Evolutionary conservation across 2,113 vertebrate species (phyloP).

Genomic region (Euleptes europaea): DNA sequence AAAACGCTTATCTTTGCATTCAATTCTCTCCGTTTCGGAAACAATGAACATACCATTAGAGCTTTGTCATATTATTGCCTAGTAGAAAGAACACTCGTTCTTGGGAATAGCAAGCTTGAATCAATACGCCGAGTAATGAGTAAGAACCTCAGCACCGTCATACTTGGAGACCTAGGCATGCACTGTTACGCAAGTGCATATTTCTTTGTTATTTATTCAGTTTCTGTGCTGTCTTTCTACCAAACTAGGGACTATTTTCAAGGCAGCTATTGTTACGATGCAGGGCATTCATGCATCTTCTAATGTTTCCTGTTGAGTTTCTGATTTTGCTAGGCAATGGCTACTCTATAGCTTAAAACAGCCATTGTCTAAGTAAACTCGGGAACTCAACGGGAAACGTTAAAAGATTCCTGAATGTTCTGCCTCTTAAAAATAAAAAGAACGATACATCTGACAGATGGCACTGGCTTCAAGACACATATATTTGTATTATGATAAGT

Average conservation of each 20-base stretch:
- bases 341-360: not conserved
- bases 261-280: not conserved
- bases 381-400: not conserved
- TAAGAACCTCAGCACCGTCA: not conserved
- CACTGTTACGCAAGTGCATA: not conserved
- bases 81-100: not conserved
- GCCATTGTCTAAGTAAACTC: not conserved
- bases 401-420: not conserved
- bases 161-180: not conserved
- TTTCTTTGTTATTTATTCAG: not conserved
- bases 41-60: conserved; percentile 10
- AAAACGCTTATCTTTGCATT: conserved; percentile 4
- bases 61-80: not conserved
- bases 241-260: not conserved
- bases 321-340: no score
- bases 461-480: not conserved
- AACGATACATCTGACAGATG: not conserved
- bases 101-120: not conserved
- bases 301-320: no score
- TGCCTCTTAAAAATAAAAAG: not conserved
- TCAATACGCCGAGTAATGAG: not conserved
- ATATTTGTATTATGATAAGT: not conserved
- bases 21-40: not conserved
- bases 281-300: no score
- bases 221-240: not conserved